Base-by-base conservation (phyloP, 2,113 vertebrate species). In the Pluvianellus socialis region DNA sequence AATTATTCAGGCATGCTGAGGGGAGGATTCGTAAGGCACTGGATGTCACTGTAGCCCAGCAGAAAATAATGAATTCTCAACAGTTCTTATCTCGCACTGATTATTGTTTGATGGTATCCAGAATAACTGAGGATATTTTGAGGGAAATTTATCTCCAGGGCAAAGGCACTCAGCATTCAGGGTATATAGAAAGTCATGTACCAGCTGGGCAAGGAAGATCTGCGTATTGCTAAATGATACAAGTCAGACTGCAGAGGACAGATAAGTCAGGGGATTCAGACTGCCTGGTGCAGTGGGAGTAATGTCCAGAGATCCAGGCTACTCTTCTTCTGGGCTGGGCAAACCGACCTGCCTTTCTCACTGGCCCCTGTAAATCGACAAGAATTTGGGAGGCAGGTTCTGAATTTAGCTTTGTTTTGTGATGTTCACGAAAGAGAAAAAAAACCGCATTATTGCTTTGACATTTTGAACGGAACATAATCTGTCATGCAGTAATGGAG, bases 21-120 rank as follows among this genome's bases (percentile, higher is more conserved):
- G 80, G 81, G 63, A 94, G 80, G 77, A 92, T 95, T 92, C 50
- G 2, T 62, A 88, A 96, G 68, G 95, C 95, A 95, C 92, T 96
- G 97, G 91, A 97, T 97, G 88, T 96, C 91, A 95, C 94, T 95
- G 86, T 59, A 94, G 84, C 89, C 86, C 87, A 96, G 87, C 86
- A 95, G 91, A 93, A 94, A 96, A 90, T 94, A 94, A 90, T 87
- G 91, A 95, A 94, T 96, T 92, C 92, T 94, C 59, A 79, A 89
- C 89, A 80, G 70, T 94, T 94, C 74, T 95, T 87, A 96, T 94
- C 95, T 90, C 63, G 73, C 38, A 56, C 67, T 93, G 94, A 95
- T 95, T 94, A 93, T 83, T 95, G 89, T 94, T 96, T 94, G 94
- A 96, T 94, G 79, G 67, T 85, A 89, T 95, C 96, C 87, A 79